Evolutionary conservation across 1,140 invertebrate species (phyloP).

Genomic region (Bicyclus anynana): DNA sequence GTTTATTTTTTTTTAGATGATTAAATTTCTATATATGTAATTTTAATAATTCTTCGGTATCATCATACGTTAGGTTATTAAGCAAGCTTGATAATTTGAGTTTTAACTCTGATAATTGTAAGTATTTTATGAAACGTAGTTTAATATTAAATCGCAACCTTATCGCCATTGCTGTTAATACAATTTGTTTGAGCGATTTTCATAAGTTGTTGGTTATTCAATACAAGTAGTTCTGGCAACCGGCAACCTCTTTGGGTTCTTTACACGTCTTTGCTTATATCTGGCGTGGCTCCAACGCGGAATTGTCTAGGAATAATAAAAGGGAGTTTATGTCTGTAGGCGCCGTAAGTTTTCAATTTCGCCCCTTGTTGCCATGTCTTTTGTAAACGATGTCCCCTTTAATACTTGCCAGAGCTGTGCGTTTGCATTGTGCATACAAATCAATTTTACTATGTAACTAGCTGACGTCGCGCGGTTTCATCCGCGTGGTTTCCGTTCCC

Average conservation of each 20-base stretch:
- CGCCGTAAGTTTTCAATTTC: constrained; percentile 17
- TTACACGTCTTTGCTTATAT: background rate
- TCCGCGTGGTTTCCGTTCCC: too few species aligned
- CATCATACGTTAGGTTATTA: too few species aligned
- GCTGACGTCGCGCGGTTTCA: too few species aligned
- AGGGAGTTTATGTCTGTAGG: constrained; percentile 5
- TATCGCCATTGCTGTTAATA: too few species aligned
- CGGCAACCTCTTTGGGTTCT: constrained; percentile 9
- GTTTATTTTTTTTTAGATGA: too few species aligned
- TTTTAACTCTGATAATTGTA: too few species aligned
- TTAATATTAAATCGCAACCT: too few species aligned
- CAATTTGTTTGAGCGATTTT: background rate
- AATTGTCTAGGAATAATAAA: constrained; percentile 4
- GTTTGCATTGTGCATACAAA: background rate
- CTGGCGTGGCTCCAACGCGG: constrained; percentile 22
- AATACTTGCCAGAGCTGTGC: background rate
- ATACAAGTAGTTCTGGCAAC: constrained; percentile 23
- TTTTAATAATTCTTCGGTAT: too few species aligned
- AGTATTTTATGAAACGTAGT: too few species aligned
- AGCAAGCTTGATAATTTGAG: too few species aligned
- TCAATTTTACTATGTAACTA: background rate
- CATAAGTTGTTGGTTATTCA: background rate
- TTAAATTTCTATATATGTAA: too few species aligned
- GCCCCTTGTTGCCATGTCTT: constrained; percentile 8
- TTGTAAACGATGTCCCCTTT: background rate